Percentiles rank a stretch among this genome's conserved stretches.
Evolutionary conservation across 2,888 invertebrate species (phyloP).

Genomic region (Congeria kusceri): DNA sequence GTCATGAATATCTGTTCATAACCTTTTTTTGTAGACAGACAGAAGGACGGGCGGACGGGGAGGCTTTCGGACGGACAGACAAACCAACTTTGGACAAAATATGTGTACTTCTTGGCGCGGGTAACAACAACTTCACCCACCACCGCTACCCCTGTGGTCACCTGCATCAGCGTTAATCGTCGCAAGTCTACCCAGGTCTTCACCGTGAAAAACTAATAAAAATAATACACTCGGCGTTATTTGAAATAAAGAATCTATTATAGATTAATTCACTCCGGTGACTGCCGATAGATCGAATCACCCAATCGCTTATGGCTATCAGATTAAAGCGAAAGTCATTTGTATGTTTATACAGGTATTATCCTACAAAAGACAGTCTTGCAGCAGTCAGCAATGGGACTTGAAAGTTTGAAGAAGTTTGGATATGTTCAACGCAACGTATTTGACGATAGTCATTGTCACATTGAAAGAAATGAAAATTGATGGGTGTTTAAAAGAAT

Average conservation of each 20-base stretch:
- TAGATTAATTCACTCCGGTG: slow-evolving; percentile 52
- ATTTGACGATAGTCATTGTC: no score
- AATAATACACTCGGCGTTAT: slow-evolving; percentile 57
- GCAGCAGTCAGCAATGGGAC: background rate
- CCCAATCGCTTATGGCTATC: slow-evolving; percentile 48
- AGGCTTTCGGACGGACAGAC: no score
- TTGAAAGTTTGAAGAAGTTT: no score
- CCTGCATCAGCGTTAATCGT: slow-evolving; percentile 19
- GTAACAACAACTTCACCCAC: no score
- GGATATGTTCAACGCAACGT: no score
- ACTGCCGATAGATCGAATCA: slow-evolving; percentile 51
- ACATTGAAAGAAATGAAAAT: no score
- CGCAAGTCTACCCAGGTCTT: background rate
- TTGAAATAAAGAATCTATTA: slow-evolving; percentile 55
- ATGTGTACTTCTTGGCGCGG: no score
- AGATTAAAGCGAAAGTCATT: slow-evolving; percentile 56
- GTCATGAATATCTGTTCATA: no score
- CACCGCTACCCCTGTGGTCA: slow-evolving; percentile 17
- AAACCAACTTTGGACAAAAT: no score
- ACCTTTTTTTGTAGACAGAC: no score
- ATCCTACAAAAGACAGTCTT: slow-evolving; percentile 11
- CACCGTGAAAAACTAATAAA: slow-evolving; percentile 38
- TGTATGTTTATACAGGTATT: slow-evolving; percentile 50
- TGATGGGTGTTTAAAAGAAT: no score
- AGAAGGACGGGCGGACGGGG: no score